These are phyloP conservation scores for Etheostoma nigrum DNA, from an alignment of 2,797 vertebrate species.

Conservation along the genomic window DNA sequence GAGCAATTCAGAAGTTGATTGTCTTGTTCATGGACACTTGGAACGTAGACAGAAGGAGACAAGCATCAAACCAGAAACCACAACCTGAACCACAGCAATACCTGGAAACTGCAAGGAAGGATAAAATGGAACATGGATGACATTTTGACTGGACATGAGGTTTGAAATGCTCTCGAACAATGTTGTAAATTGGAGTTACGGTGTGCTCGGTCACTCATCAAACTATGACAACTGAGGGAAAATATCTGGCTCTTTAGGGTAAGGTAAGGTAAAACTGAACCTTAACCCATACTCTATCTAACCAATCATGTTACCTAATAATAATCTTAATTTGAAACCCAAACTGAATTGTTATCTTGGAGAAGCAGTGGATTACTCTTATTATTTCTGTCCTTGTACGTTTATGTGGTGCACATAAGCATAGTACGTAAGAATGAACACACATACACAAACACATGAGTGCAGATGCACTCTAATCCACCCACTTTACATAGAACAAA, in stretches of 20 bases:
- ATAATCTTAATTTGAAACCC: neutral
- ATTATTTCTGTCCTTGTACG: neutral
- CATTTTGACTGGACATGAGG: neutral
- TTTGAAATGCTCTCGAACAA: neutral
- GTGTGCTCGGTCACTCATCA: neutral
- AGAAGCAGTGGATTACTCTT: neutral
- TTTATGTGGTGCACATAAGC: neutral
- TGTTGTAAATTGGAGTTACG: neutral
- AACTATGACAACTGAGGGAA: neutral
- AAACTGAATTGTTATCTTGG: neutral
- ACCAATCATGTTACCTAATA: neutral
- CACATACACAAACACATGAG: slow-evolving; percentile 22
- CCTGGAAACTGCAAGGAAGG: neutral
- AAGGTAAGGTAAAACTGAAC: neutral
- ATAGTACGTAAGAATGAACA: neutral
- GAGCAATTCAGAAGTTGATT: neutral
- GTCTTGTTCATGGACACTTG: neutral
- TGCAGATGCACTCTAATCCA: slow-evolving; percentile 39
- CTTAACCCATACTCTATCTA: neutral
- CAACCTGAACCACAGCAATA: neutral
- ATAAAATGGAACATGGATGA: no score
- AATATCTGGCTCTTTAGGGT: neutral
- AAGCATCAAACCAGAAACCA: neutral
- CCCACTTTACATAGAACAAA: slow-evolving; percentile 60
- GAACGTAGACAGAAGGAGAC: neutral